A percentile compares a stretch with the other conserved stretches of the same genome.
Evolutionary conservation across 1,140 invertebrate species (phyloP).

Genomic region (Eumeta japonica): DNA sequence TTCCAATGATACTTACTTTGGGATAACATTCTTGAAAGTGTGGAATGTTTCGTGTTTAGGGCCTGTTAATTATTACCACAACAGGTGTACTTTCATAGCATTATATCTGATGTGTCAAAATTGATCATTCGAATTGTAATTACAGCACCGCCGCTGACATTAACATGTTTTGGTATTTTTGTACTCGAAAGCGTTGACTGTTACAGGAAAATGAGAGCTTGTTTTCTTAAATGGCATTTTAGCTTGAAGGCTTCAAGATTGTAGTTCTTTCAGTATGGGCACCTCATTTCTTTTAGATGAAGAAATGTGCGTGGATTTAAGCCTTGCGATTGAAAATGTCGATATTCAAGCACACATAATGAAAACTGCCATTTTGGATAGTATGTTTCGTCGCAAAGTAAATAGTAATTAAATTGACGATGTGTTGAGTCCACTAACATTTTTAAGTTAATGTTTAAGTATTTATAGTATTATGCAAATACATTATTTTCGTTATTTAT

Average conservation of each 20-base stretch:
- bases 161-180: slow-evolving; percentile 53
- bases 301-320: too few species aligned
- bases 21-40: slow-evolving; percentile 21
- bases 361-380: too few species aligned
- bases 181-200: slow-evolving; percentile 32
- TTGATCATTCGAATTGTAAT: too few species aligned
- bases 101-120: too few species aligned
- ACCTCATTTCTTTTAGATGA: too few species aligned
- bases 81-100: too few species aligned
- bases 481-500: slow-evolving; percentile 42
- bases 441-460: slow-evolving; percentile 19
- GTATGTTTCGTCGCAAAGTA: neutral
- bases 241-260: slow-evolving; percentile 9
- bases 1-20: too few species aligned
- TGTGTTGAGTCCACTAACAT: slow-evolving; percentile 15
- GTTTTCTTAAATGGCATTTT: slow-evolving; percentile 23
- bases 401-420: neutral
- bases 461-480: slow-evolving; percentile 25
- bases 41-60: slow-evolving; percentile 13
- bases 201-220: slow-evolving; percentile 52
- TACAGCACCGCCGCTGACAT: too few species aligned
- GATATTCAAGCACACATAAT: too few species aligned
- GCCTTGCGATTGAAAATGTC: too few species aligned
- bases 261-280: neutral
- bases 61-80: too few species aligned